phyloP scores from a whole-genome alignment of 2,113 vertebrate genomes.

The Pungitius pungitius region DNA sequence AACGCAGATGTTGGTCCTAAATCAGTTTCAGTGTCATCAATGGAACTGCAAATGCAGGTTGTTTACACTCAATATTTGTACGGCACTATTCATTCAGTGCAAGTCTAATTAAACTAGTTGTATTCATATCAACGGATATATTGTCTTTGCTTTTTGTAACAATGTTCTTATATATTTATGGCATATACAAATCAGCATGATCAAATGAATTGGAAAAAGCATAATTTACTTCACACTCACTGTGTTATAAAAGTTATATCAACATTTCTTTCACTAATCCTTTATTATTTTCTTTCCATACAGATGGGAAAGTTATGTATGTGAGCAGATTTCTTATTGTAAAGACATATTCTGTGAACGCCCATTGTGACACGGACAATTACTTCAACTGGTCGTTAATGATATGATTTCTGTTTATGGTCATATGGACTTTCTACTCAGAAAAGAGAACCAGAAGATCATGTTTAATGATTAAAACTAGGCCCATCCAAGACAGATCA shows the following conservation, averaged over 20 bases:
- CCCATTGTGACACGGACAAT: not conserved
- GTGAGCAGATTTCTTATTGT: not conserved
- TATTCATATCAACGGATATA: slow-evolving; percentile 41
- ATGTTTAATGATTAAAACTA: too few species aligned
- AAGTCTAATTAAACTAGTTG: slow-evolving; percentile 59
- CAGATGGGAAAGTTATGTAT: not conserved
- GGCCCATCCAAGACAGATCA: not conserved
- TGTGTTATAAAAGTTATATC: not conserved
- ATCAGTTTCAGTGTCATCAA: slow-evolving; percentile 44
- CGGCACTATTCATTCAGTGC: slow-evolving; percentile 28
- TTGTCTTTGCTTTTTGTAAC: slow-evolving; percentile 38
- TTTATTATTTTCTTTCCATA: not conserved
- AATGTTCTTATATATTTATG: slow-evolving; percentile 47
- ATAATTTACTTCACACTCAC: slow-evolving; percentile 8
- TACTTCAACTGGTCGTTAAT: not conserved
- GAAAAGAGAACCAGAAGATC: not conserved
- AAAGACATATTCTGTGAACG: not conserved
- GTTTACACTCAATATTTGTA: slow-evolving; percentile 32
- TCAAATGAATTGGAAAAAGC: slow-evolving; percentile 46
- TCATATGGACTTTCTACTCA: not conserved
- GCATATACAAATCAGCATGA: slow-evolving; percentile 33
- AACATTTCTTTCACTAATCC: not conserved
- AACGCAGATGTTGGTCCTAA: slow-evolving; percentile 19
- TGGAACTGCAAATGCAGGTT: slow-evolving; percentile 19
- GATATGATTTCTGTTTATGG: not conserved